Evolutionary conservation across 2,888 invertebrate species (phyloP).

Genomic region (Sycophila texana): DNA sequence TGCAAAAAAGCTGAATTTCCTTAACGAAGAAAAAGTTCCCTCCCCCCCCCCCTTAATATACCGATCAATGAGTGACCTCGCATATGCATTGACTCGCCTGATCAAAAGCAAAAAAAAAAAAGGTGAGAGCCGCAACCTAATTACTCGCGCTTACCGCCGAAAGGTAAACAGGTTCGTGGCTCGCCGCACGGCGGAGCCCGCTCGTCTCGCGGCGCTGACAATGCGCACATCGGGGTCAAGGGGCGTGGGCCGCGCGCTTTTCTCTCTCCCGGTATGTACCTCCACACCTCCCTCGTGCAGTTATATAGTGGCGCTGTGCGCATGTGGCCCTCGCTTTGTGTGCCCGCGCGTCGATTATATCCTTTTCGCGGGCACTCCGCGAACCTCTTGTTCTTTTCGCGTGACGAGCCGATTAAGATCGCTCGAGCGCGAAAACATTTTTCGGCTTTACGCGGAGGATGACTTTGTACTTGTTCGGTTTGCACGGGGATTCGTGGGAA

Average conservation of each 20-base stretch:
- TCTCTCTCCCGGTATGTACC: neutral
- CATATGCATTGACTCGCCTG: too few relatives aligned
- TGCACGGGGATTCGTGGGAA: neutral
- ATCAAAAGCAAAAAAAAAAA: too few relatives aligned
- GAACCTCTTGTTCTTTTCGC: neutral
- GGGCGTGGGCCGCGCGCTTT: slow-evolving; percentile 63
- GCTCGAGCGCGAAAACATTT: slow-evolving; percentile 10
- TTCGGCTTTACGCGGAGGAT: neutral
- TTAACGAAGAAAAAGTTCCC: too few relatives aligned
- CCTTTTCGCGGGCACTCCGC: slow-evolving; percentile 8
- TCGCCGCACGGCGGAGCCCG: too few relatives aligned
- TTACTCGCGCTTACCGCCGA: too few relatives aligned
- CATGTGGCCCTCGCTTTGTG: neutral
- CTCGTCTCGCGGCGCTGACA: too few relatives aligned
- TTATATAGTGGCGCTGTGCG: neutral
- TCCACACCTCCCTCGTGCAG: neutral
- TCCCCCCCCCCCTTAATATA: too few relatives aligned
- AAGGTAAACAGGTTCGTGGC: too few relatives aligned
- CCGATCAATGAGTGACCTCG: too few relatives aligned
- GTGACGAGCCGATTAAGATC: slow-evolving; percentile 3
- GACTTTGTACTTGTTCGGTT: neutral
- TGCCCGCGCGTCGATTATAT: neutral
- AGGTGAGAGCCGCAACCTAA: too few relatives aligned
- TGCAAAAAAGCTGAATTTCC: too few relatives aligned
- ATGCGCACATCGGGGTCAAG: slow-evolving; percentile 65